These are phyloP conservation scores for Phrynosoma platyrhinos DNA, from an alignment of 2,113 vertebrate species.

Conservation along the genomic window DNA sequence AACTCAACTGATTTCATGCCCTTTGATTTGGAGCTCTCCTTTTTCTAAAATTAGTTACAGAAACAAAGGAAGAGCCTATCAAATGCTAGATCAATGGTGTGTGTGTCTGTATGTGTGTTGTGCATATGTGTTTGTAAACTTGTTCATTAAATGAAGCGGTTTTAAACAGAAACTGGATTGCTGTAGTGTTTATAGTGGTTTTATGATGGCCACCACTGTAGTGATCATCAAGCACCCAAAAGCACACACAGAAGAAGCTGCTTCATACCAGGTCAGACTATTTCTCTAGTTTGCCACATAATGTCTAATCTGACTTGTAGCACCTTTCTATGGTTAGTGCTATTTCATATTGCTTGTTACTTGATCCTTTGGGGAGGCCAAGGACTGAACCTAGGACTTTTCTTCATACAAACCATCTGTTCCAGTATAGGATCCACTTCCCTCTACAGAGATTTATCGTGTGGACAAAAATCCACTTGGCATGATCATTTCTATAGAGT, in stretches of 20 bases:
- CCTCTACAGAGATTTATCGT: too few relatives aligned
- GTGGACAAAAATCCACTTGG: too few relatives aligned
- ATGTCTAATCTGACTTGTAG: neutral
- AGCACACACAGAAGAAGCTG: neutral
- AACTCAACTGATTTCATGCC: neutral
- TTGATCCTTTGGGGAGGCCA: too few relatives aligned
- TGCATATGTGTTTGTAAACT: neutral
- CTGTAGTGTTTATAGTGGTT: neutral
- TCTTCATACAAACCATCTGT: too few relatives aligned
- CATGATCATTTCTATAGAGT: too few relatives aligned
- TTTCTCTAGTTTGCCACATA: neutral
- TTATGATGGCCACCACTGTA: neutral
- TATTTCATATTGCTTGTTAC: too few relatives aligned
- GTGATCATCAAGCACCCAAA: too few relatives aligned
- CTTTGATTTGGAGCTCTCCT: neutral
- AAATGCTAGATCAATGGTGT: neutral
- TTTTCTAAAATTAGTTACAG: neutral
- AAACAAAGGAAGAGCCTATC: neutral
- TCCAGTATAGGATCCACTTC: too few relatives aligned
- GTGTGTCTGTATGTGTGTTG: neutral
- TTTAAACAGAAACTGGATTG: neutral
- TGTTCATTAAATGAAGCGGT: neutral
- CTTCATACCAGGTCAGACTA: neutral
- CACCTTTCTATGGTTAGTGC: neutral
- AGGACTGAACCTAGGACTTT: too few relatives aligned